Evolutionary conservation across 2,888 invertebrate genomes (phyloP).

Genomic region (Acanthosepion lycidas): DNA sequence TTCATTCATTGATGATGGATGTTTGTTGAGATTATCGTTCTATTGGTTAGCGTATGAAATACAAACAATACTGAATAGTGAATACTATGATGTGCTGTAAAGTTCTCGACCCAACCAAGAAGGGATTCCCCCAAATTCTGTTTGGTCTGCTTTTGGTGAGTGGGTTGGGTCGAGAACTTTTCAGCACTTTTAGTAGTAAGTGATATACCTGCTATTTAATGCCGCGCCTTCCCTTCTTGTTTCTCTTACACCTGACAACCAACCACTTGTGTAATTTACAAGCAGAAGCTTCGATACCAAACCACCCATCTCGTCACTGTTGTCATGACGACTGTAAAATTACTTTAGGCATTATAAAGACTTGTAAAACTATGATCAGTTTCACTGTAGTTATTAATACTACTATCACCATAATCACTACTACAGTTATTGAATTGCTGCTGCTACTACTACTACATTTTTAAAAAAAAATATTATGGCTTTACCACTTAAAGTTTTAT

Average conservation of each 20-base stretch:
- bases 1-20: too few species aligned
- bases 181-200: not conserved
- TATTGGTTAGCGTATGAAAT: too few species aligned
- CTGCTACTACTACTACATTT: not conserved
- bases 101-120: too few species aligned
- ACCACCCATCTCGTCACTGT: constrained; percentile 1
- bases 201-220: not conserved
- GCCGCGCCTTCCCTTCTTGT: not conserved
- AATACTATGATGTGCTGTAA: not conserved
- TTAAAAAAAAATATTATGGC: not conserved
- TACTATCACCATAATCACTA: not conserved
- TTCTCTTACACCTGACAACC: not conserved
- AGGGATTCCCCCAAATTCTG: too few species aligned
- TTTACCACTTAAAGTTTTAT: not conserved
- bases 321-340: not conserved
- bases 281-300: not conserved
- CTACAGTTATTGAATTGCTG: not conserved
- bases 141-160: too few species aligned
- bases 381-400: not conserved
- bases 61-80: not conserved
- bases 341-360: not conserved
- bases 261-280: constrained; percentile 22
- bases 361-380: constrained; percentile 2
- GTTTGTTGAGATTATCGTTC: too few species aligned
- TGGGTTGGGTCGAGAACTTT: too few species aligned